Percentiles rank a stretch among this genome's conserved stretches.
Conservation (phyloP, 2,888 invertebrate genomes). For the Trachelus tabidus region DNA sequence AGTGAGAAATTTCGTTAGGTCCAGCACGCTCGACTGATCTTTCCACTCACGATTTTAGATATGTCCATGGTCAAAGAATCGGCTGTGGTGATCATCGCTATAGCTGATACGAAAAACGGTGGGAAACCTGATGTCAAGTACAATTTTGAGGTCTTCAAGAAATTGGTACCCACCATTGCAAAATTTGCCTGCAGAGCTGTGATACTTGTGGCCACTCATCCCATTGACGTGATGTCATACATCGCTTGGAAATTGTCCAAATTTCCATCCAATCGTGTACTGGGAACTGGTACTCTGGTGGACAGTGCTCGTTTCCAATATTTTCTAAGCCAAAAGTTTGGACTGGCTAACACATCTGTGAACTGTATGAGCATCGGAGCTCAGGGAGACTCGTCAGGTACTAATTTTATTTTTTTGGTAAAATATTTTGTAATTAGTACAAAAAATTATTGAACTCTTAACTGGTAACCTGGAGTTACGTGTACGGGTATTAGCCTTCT, state of each 20-base stretch:
- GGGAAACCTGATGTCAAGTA: conserved; percentile 42
- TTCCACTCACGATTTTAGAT: conserved; percentile 32
- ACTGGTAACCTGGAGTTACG: background rate
- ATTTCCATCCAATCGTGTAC: conserved; percentile 69
- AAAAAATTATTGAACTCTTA: background rate
- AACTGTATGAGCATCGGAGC: conserved; percentile 71
- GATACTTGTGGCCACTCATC: conserved; percentile 51
- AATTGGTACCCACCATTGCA: conserved; percentile 48
- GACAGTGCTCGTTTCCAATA: conserved; percentile 71
- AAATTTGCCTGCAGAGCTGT: conserved; percentile 51
- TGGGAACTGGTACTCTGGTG: conserved; percentile 71
- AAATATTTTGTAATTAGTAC: background rate
- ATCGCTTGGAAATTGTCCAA: conserved; percentile 72
- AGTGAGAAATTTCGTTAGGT: background rate
- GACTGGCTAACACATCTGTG: conserved; percentile 67
- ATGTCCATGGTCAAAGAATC: conserved; percentile 51
- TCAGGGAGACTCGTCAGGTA: conserved; percentile 68
- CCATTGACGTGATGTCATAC: conserved; percentile 70
- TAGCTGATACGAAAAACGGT: conserved; percentile 34
- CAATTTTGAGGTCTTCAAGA: conserved; percentile 48
- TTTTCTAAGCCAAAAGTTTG: conserved; percentile 67
- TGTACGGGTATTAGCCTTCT: background rate
- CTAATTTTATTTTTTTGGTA: background rate
- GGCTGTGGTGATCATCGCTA: conserved; percentile 50
- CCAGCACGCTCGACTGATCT: background rate